phyloP scores from a whole-genome alignment of 2,888 invertebrate genomes.

The Zygaena filipendulae region DNA sequence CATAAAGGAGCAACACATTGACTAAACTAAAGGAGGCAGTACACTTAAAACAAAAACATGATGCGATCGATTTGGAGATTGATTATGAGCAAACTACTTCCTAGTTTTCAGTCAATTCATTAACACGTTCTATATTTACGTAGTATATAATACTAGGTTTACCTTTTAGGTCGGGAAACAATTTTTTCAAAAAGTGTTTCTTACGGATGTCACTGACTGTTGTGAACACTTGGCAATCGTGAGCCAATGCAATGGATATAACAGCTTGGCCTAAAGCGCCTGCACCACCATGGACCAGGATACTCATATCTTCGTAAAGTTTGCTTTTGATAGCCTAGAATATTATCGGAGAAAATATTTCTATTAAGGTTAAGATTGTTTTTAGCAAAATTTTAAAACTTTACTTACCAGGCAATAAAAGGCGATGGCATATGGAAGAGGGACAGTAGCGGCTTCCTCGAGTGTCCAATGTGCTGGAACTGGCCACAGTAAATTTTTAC shows the following conservation, averaged over 20 bases:
- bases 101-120: no score
- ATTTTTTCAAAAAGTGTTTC: slow-evolving; percentile 24
- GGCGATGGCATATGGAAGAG: slow-evolving; percentile 75
- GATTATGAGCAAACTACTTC: no score
- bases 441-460: slow-evolving; percentile 79
- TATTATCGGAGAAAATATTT: no score
- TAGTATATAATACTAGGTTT: no score
- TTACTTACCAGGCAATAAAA: slow-evolving; percentile 34
- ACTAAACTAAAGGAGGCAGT: no score
- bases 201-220: slow-evolving; percentile 28
- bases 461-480: slow-evolving; percentile 75
- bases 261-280: slow-evolving; percentile 17
- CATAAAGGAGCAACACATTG: no score
- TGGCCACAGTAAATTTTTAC: slow-evolving; percentile 68
- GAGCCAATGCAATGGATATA: slow-evolving; percentile 23
- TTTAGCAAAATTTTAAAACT: neutral
- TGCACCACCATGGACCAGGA: slow-evolving; percentile 13
- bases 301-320: slow-evolving; percentile 8
- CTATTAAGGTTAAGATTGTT: neutral
- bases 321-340: slow-evolving; percentile 21
- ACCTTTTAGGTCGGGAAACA: slow-evolving; percentile 33
- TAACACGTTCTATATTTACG: no score
- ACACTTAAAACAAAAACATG: no score
- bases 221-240: slow-evolving; percentile 23
- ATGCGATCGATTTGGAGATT: no score